Conservation (phyloP, 2,888 invertebrate genomes). For the Ctenicera cuprea region DNA sequence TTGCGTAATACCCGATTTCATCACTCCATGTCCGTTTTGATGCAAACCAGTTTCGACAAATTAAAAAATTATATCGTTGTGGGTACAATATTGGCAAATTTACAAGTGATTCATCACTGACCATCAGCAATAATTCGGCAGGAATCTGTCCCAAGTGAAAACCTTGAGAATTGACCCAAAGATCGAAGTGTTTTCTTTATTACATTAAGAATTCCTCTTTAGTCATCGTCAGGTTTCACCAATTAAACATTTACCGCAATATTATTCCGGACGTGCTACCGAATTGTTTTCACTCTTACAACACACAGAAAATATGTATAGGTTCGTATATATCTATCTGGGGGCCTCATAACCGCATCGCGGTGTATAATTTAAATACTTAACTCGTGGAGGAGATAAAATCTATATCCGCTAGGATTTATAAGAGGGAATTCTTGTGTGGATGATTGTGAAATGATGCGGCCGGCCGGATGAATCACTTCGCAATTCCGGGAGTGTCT, state of each 20-base stretch:
- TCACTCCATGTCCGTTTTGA: slow-evolving; percentile 5
- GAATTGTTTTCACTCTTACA: slow-evolving; percentile 6
- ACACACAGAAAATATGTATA: slow-evolving; percentile 1
- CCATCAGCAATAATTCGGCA: background rate
- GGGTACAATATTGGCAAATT: slow-evolving; percentile 21
- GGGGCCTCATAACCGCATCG: slow-evolving; percentile 8
- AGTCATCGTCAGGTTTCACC: slow-evolving; percentile 13
- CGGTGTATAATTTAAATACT: slow-evolving; percentile 30
- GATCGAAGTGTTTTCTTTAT: slow-evolving; percentile 20
- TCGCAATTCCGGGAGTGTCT: slow-evolving; percentile 50
- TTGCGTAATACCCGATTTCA: slow-evolving; percentile 20
- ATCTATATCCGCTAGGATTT: slow-evolving; percentile 43
- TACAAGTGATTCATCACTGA: slow-evolving; percentile 16
- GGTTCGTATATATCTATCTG: background rate
- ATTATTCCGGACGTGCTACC: slow-evolving; percentile 25
- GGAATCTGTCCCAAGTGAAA: slow-evolving; percentile 22
- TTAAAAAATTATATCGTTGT: slow-evolving; percentile 7
- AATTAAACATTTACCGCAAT: slow-evolving; percentile 13
- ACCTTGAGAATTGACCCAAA: slow-evolving; percentile 3
- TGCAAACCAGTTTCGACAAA: slow-evolving; percentile 16
- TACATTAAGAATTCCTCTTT: slow-evolving; percentile 10
- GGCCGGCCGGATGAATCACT: slow-evolving; percentile 46
- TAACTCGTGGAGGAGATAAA: slow-evolving; percentile 13
- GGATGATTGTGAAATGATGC: slow-evolving; percentile 41
- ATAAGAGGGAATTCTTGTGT: slow-evolving; percentile 39